Evolutionary conservation across 2,888 invertebrate species (phyloP), one percentile per base, ranked within the genome.

Genomic region (Synanthedon andrenaeformis): DNA sequence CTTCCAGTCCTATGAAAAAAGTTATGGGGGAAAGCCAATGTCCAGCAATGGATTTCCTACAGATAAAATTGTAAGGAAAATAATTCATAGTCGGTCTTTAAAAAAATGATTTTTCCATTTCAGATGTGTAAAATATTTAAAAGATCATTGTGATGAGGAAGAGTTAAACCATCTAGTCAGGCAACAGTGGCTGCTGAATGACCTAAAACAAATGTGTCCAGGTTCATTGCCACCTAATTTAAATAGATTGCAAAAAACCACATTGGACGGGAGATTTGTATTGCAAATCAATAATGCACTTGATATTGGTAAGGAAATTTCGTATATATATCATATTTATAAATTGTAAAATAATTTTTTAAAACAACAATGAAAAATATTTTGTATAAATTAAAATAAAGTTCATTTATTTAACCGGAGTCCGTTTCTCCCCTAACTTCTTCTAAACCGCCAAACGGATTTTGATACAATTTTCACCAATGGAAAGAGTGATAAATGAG

Each of bases 151-250:
- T 53, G 79, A 74, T 19, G 69, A 82, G 56, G 66, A 76, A n/a
- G 86, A 90, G 23, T 78, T 92, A 53, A 79, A 89, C 62, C 73
- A 74, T 53, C 89, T 89, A 66, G 91, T 90, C 0, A 90, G 86
- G 60, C 88, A 90, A 55, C 93, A 93, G 66, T 93, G 92, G 93
- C 70, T 91, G 51, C 70, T 92, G 4, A 86, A 90, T 60, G 91
- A 93, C 70, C 72, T 93, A 51, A 82, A 90, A 54, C 90, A 92
- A 13, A 89, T 92, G 51, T 89, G 91, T 58, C 88, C 89, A 0
- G 89, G 90, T 0, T 89, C 88, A 51, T 71, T 93, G 49, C 93
- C 93, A 0, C 69, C 67, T 3, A 88, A 90, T 67, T 69, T 93
- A 23, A 74, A 72, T 1, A 66, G 71, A 12, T 76, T 88, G 56